Evolutionary conservation across 1,140 invertebrate genomes (phyloP), one percentile per base, ranked within the genome.

Genomic region (Monomorium pharaonis): DNA sequence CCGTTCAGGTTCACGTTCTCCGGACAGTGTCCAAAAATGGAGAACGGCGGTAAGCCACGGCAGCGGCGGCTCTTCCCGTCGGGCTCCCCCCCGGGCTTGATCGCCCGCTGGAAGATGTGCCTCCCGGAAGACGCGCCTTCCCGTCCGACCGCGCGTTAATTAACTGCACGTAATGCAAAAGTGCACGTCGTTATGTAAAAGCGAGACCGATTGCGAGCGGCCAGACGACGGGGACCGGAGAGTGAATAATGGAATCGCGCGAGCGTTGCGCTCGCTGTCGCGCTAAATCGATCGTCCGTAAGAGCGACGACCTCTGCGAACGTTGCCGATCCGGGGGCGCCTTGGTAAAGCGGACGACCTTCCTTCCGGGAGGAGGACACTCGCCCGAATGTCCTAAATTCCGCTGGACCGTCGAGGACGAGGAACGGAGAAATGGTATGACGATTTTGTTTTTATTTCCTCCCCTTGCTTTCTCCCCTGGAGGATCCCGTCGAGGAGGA

Each of bases 241-340:
- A 21, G 1, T 24, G 12, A 30, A 65, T 21, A 89, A n/a, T 86
- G 88, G 78, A 89, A 24, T 72, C 24, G 42, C 86, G 91, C 58
- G 94, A 92, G 88, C 94, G 92, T 76, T 94, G 94, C 69, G 76
- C 86, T 7, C 92, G 94, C 42, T 95, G 94, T 86, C 92, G 92
- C 9, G 93, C 92, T 27, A 92, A 89, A 84, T 76, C 89, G 9
- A 67, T 90, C 5, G 54, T 84, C 30, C 84, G 85, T 1, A 74
- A 10, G 84, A 92, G 37, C 58, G 49, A 89, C n/a, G 75, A 81
- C 14, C 63, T 12, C 4, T 92, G 93, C 84, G 72, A 86, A 30
- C 94, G 92, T 27, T 90, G 86, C 24, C 78, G 92, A 12, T 93
- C 92, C 1, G 89, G 86, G 0, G 92, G 93, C 67, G 87, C 93